Base-by-base conservation (phyloP, 2,888 invertebrate species). In the Pogonocherus hispidulus region DNA sequence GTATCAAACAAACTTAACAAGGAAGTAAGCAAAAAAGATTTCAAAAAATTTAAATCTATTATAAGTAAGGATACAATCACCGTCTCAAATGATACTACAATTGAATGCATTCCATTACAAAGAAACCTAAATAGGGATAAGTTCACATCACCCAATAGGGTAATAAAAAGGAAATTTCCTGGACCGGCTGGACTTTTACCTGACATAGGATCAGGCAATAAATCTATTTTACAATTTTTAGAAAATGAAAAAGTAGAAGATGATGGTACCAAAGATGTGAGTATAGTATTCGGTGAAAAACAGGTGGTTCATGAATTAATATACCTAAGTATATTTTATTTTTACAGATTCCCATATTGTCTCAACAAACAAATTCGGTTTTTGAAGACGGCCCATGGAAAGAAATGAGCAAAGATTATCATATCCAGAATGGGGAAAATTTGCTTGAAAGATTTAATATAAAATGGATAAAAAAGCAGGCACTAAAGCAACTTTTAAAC, bases 381-480 rank as follows among this genome's bases (percentile, higher is more conserved):
- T 82, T 82, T 64, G 67, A 76, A 55, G 75, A 76, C 19, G 76
- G 74, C 4, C 76, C 78, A 2, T 83, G 83, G 83, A 56, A 69
- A 32, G 72, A 77, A 51, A 79, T 82, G 80, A 67, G 54, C 5
- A 66, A 69, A 44, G 82, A 83, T 70, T 74, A 74, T 63, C 54
- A 54, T 41, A 19, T 66, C 3, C 11, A 27, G 14, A 57, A 68
- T 46, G 49, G 32, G 8, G 56, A 66, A 27, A 63, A 67, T 57
- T 57, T 76, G 8, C 71, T 66, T 54, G 79, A 80, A 20, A 78
- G 76, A 68, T 83, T 81, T 64, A 81, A 79, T 62, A 82, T 84
- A 52, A 74, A 75, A 4, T 83, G 83, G 83, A 81, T 82, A 44
- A 82, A 83, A 72, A 71, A 70, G 20, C 76, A 77, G 41, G 79